Evolutionary conservation across 2,888 invertebrate species (phyloP), one percentile per base, ranked within the genome.

Genomic region (Eledona agricola): DNA sequence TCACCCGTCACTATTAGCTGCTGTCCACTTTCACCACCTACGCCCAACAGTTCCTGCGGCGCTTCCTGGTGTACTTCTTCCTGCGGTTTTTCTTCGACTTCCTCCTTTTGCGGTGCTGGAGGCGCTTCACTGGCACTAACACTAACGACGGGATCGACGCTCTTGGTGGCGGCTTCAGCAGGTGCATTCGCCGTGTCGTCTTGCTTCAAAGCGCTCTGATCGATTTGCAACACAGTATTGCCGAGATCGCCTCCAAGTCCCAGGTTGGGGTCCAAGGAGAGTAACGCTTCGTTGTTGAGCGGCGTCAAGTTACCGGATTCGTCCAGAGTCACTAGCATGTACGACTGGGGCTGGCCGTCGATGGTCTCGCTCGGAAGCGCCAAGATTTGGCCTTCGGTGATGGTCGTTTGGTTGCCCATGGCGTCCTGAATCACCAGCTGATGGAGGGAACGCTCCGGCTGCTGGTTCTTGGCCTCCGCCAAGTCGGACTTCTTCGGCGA

Each of bases 311-410:
- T 84, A 26, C 88, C 85, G 45, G 84, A 82, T 59, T 88, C 87
- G 62, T 87, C 86, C n/a, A 87, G 78, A 1, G 84, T 80, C 55
- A 90, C 87, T 17, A 90, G 78, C 71, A 88, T 87, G 69, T 88
- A 89, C 0, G 86, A 84, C 52, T 88, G 87, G 0, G 84, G 82
- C 13, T 87, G 85, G 2, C 89, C 88, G 38, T 87, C 87, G 51
- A 84, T 82, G 60, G 85, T 84, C 63, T 87, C 88, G 10, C 88
- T 88, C 11, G 88, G 88, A 28, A 90, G 79, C 6, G 88, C 88
- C 68, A 87, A 78, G 63, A 88, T 80, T 70, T 87, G 86, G 0
- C 85, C 83, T 66, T 86, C 84, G 1, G 80, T 77, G 17, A 83
- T 74, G 2, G 75, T 76, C 1, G 76, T 76, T 60, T 75, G 73